Conservation (phyloP, 1,140 invertebrate species). For the Neomicropteryx cornuta region DNA sequence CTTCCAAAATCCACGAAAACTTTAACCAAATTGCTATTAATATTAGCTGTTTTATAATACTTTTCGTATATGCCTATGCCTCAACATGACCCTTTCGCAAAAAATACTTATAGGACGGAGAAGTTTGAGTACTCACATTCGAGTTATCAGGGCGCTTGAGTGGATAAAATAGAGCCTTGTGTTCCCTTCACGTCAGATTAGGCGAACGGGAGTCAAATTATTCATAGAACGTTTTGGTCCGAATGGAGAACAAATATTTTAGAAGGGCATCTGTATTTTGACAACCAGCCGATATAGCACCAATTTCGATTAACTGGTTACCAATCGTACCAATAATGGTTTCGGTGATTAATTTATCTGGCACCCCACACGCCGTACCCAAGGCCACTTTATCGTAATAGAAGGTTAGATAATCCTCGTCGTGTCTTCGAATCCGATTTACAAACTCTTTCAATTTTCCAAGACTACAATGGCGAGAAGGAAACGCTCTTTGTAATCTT, state of each 20-base stretch:
- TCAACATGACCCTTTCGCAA: constrained; percentile 1
- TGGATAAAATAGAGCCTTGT: background rate
- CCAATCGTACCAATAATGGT: constrained; percentile 8
- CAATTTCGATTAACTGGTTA: constrained; percentile 6
- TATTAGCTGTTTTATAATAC: constrained; percentile 2
- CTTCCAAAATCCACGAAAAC: constrained; percentile 4
- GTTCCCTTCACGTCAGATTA: no score
- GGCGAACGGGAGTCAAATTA: no score
- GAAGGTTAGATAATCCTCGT: constrained; percentile 5
- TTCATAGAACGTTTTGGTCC: no score
- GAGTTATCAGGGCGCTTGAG: background rate
- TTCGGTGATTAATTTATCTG: constrained; percentile 6
- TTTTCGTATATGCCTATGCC: constrained; percentile 5
- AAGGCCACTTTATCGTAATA: constrained; percentile 8
- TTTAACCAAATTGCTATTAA: background rate
- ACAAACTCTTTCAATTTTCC: constrained; percentile 7
- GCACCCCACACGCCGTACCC: constrained; percentile 5
- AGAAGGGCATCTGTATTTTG: background rate
- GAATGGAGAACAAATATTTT: constrained; percentile 3
- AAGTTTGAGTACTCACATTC: background rate
- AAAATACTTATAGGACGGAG: background rate
- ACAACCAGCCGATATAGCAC: constrained; percentile 7
- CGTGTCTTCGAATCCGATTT: background rate
- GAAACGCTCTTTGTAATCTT: constrained; percentile 4
- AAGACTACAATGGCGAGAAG: constrained; percentile 5